Base-by-base conservation (phyloP, 2,113 vertebrate species). In the Dascyllus trimaculatus region DNA sequence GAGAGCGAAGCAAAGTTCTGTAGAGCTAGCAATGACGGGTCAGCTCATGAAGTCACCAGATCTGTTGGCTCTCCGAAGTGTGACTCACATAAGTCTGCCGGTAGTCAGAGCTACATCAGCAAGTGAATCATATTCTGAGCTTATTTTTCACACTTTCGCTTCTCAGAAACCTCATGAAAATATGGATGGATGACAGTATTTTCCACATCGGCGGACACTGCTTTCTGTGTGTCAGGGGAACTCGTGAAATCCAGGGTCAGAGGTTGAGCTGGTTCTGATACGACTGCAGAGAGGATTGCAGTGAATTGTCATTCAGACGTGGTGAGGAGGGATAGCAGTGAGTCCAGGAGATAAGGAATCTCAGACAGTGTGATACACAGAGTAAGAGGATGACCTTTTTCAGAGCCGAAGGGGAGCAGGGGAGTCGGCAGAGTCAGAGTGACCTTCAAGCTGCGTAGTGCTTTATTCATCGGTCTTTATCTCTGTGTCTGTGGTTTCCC, bases 11-110 rank as follows among this genome's bases (percentile, higher is more conserved):
- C 25, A 38, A 78, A 76, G 63, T 4, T 22, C 56, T n/a, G 21
- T 11, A 0, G 29, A 54, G 65, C 48, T 75, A 0, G 43, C 79
- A 66, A 25, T 56, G 65, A 71, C 25, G 26, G 80, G 66, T 71
- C 70, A 38, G 64, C 45, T 75, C 54, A 24, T 87, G 82, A 87
- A 80, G 82, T 88, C 84, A 92, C 38, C 80, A 24, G 58, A 53
- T 48, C 75, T 58, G 60, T 78, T 71, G 56, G 80, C 75, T 60
- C 71, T 57, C 48, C 11, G 8, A 32, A 19, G 52, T 56, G 18
- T 76, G 84, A 86, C 69, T 88, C 75, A 75, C 26, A 57, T 21
- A 17, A 26, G 21, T 38, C 78, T 71, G 71, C 59, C 59, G 4
- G 73, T 46, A 67, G 11, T 58, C 40, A 71, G 59, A 71, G 70